Percentiles rank a stretch among this genome's conserved stretches.
Evolutionary conservation across 2,113 vertebrate species (phyloP).

Genomic region (Limanda limanda): DNA sequence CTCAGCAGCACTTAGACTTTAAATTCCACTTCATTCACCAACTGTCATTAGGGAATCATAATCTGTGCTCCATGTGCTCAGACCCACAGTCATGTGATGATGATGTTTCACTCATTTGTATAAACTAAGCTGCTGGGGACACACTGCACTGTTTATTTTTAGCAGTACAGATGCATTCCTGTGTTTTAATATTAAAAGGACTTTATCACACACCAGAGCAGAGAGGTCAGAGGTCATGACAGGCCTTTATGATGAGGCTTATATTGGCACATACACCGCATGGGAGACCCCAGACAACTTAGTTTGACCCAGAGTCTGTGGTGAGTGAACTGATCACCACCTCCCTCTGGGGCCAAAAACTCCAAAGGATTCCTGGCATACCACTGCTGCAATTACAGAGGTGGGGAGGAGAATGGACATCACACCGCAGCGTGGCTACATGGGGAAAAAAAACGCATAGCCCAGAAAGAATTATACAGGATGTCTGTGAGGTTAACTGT

Average conservation of each 20-base stretch:
- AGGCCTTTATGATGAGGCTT: slow-evolving; percentile 28
- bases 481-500: neutral
- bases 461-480: neutral
- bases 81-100: neutral
- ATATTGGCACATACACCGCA: slow-evolving; percentile 6
- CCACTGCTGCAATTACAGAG: slow-evolving; percentile 52
- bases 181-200: neutral
- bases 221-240: slow-evolving; percentile 45
- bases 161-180: neutral
- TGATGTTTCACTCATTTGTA: slow-evolving; percentile 1
- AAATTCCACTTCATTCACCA: slow-evolving; percentile 7
- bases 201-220: neutral
- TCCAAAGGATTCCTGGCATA: slow-evolving; percentile 69
- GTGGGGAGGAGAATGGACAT: slow-evolving; percentile 15
- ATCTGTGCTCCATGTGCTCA: neutral
- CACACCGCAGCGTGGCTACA: slow-evolving; percentile 16
- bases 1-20: slow-evolving; percentile 22
- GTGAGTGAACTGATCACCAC: slow-evolving; percentile 64
- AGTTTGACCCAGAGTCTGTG: slow-evolving; percentile 46
- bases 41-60: neutral
- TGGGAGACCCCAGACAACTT: slow-evolving; percentile 32
- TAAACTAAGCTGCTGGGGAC: neutral
- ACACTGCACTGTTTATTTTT: neutral
- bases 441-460: slow-evolving; percentile 1
- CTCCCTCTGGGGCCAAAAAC: slow-evolving; percentile 48